Base-by-base conservation (phyloP, 2,888 invertebrate species). In the Pristionchus entomophagus region DNA sequence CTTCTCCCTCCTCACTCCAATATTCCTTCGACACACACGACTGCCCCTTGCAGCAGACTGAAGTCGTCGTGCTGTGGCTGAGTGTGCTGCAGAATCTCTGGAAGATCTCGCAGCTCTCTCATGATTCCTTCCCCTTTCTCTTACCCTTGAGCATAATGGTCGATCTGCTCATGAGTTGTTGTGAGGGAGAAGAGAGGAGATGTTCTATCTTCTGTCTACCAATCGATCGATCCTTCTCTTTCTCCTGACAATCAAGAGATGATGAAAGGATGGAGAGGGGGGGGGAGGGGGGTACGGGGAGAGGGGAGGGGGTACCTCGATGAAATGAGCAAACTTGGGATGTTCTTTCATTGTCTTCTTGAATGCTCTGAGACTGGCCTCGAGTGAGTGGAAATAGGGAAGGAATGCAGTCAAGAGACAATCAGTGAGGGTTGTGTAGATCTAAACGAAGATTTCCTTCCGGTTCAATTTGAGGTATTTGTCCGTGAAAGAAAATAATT, bases 171-270 rank as follows among this genome's bases (percentile, higher is more conserved):
- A 82, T 82, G 26, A 82, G 22, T 59, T 82, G 82, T 41, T 82
- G 82, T 41, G 53, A 82, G 3, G 82, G 82, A 26, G 59, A 35
- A 53, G 82, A 82, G 17, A 82, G 38, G 35, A 82, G 82, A 41
- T 56, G 38, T n/a, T 82, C 82, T 5, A 82, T 59, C 82, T 82
- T 82, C 59, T 82, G 82, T n/a, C 59, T 12, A 49, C 82, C 82
- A 26, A 82, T 82, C 45, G 82, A 53, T 32, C 82, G 82, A 82
- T 82, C 82, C 29, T 59, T 53, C 59, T 82, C 82, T 26, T 51
- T 53, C 35, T 78, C 78, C 78, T 78, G 26, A n/a, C n/a, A n/a
- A 78, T 51, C n/a, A 38, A 81, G 32, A 26, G 4, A 22, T 1
- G n/a, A n/a, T n/a, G n/a, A n/a, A n/a, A n/a, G n/a, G n/a, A n/a